These are phyloP conservation scores for Takifugu flavidus DNA, from an alignment of 2,113 vertebrate species.

Conservation along the genomic window DNA sequence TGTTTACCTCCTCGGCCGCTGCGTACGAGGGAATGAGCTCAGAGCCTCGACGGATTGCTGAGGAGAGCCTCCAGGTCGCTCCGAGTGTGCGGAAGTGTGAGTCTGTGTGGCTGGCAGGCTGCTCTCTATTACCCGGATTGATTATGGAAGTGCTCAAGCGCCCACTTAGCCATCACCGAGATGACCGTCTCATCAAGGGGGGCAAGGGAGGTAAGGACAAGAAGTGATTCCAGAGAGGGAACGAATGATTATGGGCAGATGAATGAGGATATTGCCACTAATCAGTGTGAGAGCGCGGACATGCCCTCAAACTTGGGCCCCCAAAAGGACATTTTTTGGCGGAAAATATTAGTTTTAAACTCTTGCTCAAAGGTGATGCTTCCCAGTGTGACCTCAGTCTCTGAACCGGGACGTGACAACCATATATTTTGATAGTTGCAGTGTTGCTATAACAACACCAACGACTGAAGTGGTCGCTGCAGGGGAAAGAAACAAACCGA, in stretches of 20 bases:
- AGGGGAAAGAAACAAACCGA: too few species aligned
- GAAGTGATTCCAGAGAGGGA: conserved; percentile 4
- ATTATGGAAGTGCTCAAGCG: conserved; percentile 70
- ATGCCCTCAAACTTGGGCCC: conserved; percentile 7
- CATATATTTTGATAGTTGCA: too few species aligned
- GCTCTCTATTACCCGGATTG: conserved; percentile 63
- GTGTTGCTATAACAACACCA: too few species aligned
- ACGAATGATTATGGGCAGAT: background rate
- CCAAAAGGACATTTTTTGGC: background rate
- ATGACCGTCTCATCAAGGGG: conserved; percentile 48
- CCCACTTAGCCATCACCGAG: conserved; percentile 58
- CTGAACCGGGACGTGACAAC: too few species aligned
- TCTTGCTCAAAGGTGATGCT: background rate
- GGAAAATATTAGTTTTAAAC: background rate
- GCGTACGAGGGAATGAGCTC: background rate
- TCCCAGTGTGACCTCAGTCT: too few species aligned
- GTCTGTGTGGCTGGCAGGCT: conserved; percentile 19
- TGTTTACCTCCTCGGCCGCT: too few species aligned
- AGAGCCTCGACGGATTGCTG: background rate
- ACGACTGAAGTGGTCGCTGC: too few species aligned
- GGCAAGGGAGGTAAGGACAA: conserved; percentile 3
- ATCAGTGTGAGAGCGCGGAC: conserved; percentile 37
- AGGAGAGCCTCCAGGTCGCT: background rate
- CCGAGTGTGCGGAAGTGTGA: background rate
- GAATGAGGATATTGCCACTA: conserved; percentile 23